Percentiles rank a stretch among this genome's conserved stretches.
Evolutionary conservation across 2,113 vertebrate genomes (phyloP).

Genomic region (Aythya baeri): DNA sequence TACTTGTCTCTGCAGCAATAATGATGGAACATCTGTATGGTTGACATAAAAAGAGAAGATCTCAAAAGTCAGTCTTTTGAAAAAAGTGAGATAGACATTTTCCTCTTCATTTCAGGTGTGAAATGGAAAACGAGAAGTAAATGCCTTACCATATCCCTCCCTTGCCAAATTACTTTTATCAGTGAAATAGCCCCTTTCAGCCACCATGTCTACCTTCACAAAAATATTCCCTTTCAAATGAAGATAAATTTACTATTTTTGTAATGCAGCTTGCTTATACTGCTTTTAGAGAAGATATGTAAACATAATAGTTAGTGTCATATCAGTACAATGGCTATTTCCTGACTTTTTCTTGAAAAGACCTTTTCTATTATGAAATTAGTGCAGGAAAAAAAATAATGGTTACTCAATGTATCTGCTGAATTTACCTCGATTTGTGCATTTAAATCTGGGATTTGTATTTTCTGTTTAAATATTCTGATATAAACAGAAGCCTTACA

Average conservation of each 20-base stretch:
- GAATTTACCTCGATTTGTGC: neutral
- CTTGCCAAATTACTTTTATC: neutral
- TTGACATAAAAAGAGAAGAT: neutral
- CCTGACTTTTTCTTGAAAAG: neutral
- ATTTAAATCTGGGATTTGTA: neutral
- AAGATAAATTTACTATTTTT: neutral
- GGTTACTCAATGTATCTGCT: neutral
- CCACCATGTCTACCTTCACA: neutral
- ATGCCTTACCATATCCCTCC: neutral
- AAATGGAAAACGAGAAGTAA: neutral
- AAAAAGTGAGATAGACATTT: neutral
- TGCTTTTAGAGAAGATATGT: neutral
- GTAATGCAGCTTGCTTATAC: neutral
- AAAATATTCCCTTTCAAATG: neutral
- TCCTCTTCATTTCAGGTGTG: neutral
- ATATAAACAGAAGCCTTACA: neutral
- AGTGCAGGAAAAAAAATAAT: neutral
- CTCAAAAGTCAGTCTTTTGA: neutral
- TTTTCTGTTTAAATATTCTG: constrained; percentile 13
- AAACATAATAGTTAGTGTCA: neutral
- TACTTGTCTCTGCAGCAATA: neutral
- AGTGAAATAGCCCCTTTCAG: neutral
- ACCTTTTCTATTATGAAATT: neutral
- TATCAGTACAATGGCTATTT: neutral
- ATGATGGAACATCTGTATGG: neutral